phyloP scores from a whole-genome alignment of 2,888 invertebrate genomes.

The Yponomeuta malinellus region DNA sequence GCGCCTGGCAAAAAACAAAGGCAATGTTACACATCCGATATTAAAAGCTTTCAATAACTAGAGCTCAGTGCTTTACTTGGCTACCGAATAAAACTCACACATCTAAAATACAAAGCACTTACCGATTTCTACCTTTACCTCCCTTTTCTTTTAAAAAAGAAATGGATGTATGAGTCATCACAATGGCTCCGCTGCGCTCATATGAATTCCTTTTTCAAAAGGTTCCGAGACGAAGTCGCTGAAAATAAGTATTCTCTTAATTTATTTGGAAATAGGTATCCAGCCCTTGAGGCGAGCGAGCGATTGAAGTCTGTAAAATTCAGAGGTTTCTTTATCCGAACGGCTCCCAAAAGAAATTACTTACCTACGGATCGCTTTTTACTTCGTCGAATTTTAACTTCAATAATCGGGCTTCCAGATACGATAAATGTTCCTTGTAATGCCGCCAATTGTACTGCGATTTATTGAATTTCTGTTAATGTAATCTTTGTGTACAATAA shows the following conservation, averaged over 20 bases:
- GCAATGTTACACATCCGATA: conserved; percentile 1
- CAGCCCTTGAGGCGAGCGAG: conserved; percentile 27
- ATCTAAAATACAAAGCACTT: not conserved
- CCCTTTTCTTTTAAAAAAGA: conserved; percentile 9
- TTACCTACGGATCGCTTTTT: conserved; percentile 18
- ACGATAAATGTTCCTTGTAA: conserved; percentile 17
- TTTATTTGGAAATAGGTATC: conserved; percentile 29
- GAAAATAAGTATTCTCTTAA: conserved; percentile 30
- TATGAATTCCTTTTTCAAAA: conserved; percentile 20
- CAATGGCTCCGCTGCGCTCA: conserved; percentile 14
- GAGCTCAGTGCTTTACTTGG: not conserved
- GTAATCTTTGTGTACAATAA: too few relatives aligned
- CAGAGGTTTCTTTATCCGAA: conserved; percentile 30
- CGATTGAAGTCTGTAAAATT: conserved; percentile 35
- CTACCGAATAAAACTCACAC: not conserved
- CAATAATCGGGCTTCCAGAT: conserved; percentile 15
- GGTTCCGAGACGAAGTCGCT: conserved; percentile 19
- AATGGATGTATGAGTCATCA: conserved; percentile 13
- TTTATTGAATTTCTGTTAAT: too few relatives aligned
- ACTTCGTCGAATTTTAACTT: conserved; percentile 18
- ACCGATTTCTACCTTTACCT: conserved; percentile 7
- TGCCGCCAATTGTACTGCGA: too few relatives aligned
- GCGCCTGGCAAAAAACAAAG: not conserved
- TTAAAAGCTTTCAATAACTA: not conserved
- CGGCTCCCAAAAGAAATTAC: conserved; percentile 30